Percentiles rank a stretch among this genome's conserved stretches.
These are phyloP conservation scores for Megalops cyprinoides DNA, from an alignment of 2,797 vertebrate species.

Conservation along the genomic window DNA sequence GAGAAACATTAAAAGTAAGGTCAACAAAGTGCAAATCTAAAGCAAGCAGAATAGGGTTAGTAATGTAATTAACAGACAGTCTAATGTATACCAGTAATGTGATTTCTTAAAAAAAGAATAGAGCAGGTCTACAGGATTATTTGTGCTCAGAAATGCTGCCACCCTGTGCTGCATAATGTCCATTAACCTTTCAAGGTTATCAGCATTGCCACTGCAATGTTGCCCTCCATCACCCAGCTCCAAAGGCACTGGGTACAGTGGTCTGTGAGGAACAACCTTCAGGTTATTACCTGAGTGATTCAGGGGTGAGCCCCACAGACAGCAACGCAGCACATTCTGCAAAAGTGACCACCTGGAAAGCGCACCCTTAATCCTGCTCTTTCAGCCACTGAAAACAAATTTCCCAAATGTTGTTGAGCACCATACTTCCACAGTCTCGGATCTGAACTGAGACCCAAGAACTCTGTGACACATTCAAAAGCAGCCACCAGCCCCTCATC, in stretches of 20 bases:
- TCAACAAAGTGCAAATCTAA: conserved; percentile 9
- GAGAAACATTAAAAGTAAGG: not conserved
- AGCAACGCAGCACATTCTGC: not conserved
- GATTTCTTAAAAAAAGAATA: not conserved
- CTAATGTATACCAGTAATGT: not conserved
- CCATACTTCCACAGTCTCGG: not conserved
- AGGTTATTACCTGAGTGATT: not conserved
- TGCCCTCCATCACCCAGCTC: not conserved
- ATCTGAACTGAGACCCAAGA: not conserved
- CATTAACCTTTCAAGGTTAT: not conserved
- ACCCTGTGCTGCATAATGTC: not conserved
- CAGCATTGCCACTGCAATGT: not conserved
- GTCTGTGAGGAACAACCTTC: not conserved
- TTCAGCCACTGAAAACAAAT: not conserved
- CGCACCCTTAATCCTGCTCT: too few relatives aligned
- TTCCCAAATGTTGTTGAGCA: not conserved
- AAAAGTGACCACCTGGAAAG: not conserved
- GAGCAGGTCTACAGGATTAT: not conserved
- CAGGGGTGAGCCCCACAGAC: not conserved
- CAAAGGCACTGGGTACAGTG: not conserved
- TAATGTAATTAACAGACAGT: not conserved
- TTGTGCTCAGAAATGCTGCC: not conserved
- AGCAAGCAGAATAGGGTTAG: not conserved
- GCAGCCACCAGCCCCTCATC: not conserved
- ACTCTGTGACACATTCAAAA: not conserved